phyloP scores from a whole-genome alignment of 2,113 vertebrate genomes.

The Asarcornis scutulata region DNA sequence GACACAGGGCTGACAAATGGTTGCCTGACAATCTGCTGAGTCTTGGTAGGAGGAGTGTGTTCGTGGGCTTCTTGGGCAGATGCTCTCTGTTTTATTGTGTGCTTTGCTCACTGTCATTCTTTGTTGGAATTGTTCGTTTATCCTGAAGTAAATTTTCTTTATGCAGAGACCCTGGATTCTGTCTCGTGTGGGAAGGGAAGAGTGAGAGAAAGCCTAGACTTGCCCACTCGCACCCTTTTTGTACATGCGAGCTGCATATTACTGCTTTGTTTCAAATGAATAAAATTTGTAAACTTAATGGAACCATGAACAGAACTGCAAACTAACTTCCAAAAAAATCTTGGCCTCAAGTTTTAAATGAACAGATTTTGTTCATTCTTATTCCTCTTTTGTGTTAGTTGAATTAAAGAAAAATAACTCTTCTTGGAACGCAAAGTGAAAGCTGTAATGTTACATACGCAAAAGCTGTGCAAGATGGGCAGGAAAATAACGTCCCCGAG shows the following conservation, averaged over 20 bases:
- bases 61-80: background rate
- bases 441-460: accelerated
- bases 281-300: background rate
- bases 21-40: background rate
- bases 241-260: accelerated
- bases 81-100: background rate
- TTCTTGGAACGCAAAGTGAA: background rate
- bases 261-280: background rate
- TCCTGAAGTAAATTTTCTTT: background rate
- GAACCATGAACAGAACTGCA: background rate
- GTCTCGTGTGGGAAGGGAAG: background rate
- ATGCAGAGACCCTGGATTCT: background rate
- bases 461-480: too few species aligned
- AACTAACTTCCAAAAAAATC: background rate
- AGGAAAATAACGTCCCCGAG: background rate
- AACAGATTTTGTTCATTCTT: background rate
- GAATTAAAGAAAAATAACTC: background rate
- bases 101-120: background rate
- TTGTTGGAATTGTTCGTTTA: background rate
- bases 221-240: accelerated
- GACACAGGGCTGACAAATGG: background rate
- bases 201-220: background rate
- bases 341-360: background rate
- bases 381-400: background rate
- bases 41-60: background rate